Evolutionary conservation across 2,797 vertebrate species (phyloP), one percentile per base, ranked within the genome.

Genomic region (Coilia nasus): DNA sequence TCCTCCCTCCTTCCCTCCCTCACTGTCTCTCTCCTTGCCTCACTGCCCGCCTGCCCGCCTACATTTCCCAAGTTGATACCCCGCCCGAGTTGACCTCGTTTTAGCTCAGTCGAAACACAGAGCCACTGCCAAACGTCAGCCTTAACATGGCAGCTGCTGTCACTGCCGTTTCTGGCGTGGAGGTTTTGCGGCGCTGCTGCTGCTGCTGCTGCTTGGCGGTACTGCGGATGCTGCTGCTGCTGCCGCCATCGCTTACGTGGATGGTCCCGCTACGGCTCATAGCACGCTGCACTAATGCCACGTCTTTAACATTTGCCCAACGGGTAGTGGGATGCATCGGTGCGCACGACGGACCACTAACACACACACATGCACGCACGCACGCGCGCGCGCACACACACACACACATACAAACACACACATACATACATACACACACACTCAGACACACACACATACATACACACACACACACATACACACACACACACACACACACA

Each of bases 71-170:
- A 67, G 54, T 85, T 86, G 62, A 85, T 83, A 86, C 86, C 87
- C 82, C 12, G 83, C 85, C 31, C 60, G 75, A 83, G 80, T 60
- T 89, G 88, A 89, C 88, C 86, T 88, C 81, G 59, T 89, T 89
- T 82, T 85, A 50, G 81, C 84, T 85, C 81, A 82, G 71, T 71
- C 62, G 54, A 85, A 87, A 85, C 87, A 87, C 47, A 84, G 71
- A 60, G 64, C 81, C 84, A n/a, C 82, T 78, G 80, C 62, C n/a
- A 71, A 71, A 12, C 19, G 44, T 28, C 25, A 9, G 64, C 59
- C 64, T 46, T 46, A 60, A 50, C 19, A 19, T 23, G 21, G 14
- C 25, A 71, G 25, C 28, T 12, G 12, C 64, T 35, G 25, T 71
- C 64, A 11, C 28, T 25, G 6, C 28, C 25, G 25, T 10, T 6